phyloP scores from a whole-genome alignment of 1,140 invertebrate species.

The Capitella teleta region DNA sequence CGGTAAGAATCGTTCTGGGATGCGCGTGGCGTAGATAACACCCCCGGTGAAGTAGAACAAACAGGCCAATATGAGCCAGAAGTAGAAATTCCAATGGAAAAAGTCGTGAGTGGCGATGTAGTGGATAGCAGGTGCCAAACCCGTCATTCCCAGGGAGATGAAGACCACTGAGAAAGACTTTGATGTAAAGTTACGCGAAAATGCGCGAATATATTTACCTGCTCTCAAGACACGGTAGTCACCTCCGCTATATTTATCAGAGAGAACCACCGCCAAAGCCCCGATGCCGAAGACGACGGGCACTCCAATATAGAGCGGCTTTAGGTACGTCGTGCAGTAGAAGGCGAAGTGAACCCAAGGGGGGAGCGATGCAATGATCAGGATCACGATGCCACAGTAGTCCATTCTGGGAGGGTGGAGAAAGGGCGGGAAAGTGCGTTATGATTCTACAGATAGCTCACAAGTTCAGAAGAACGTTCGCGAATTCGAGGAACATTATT shows the following conservation, averaged over 20 bases:
- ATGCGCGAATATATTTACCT: no score
- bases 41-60: slow-evolving; percentile 12
- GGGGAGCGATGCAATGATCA: slow-evolving; percentile 15
- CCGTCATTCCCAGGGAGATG: slow-evolving; percentile 87
- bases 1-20: slow-evolving; percentile 14
- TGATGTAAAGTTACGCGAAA: no score
- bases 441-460: no score
- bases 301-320: slow-evolving; percentile 11
- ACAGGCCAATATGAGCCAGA: slow-evolving; percentile 11
- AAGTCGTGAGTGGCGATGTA: not conserved
- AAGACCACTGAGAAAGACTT: slow-evolving; percentile 69
- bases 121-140: slow-evolving; percentile 58
- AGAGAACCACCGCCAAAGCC: slow-evolving; percentile 84
- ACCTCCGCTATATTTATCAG: slow-evolving; percentile 89
- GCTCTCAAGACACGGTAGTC: slow-evolving; percentile 73
- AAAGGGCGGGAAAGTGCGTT: no score
- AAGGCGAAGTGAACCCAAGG: slow-evolving; percentile 16
- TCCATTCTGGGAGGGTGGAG: slow-evolving; percentile 13
- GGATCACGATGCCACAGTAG: slow-evolving; percentile 16
- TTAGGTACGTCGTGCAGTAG: slow-evolving; percentile 12
- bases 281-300: slow-evolving; percentile 73
- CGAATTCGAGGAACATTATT: no score
- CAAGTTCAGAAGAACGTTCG: no score
- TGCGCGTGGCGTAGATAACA: slow-evolving; percentile 9
- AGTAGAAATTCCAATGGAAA: not conserved